Evolutionary conservation across 2,888 invertebrate genomes (phyloP), one percentile per base, ranked within the genome.

Genomic region (Conops quadrifasciatus): DNA sequence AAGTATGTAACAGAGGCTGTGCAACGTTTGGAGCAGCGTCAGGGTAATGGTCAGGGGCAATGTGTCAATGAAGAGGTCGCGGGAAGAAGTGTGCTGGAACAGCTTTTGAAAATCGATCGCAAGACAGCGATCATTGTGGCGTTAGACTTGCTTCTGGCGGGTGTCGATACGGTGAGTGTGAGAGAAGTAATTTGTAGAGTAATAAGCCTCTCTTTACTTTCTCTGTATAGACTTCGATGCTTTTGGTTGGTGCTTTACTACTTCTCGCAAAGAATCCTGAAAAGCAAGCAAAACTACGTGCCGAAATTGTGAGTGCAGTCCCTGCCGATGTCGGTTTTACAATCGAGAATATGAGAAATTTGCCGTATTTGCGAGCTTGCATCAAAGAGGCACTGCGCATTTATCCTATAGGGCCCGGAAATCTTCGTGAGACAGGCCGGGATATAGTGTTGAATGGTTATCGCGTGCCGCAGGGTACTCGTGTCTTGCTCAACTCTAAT

Each of bases 401-500:
- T 13, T 87, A 88, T 74, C 90, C 91, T 0, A 88, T 91, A 0
- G 88, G 88, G 0, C 85, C 88, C 11, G 91, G 89, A 0, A 91
- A 90, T 78, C 81, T 89, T 26, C 87, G 92, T 73, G 82, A 86
- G 66, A 85, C 89, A 68, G 85, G 86, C 0, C 88, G 88, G 72
- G 90, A 92, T 74, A 85, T 90, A 47, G 88, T 89, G 30, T 79
- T 93, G 0, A 87, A 88, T 45, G 92, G 90, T 3, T 93, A 92
- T 80, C 84, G 83, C 56, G 87, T 92, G 78, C 91, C 92, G 0
- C 88, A 89, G 81, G 88, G 88, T 67, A 90, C 92, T 0, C 91
- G 93, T 80, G 89, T 94, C 0, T 87, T 94, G 58, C 91, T 94
- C 80, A 92, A 92, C 72, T 91, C 93, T 75, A 90, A 91, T 79